Evolutionary conservation across 2,888 invertebrate species (phyloP).

Genomic region (Romanomermis culicivorax): DNA sequence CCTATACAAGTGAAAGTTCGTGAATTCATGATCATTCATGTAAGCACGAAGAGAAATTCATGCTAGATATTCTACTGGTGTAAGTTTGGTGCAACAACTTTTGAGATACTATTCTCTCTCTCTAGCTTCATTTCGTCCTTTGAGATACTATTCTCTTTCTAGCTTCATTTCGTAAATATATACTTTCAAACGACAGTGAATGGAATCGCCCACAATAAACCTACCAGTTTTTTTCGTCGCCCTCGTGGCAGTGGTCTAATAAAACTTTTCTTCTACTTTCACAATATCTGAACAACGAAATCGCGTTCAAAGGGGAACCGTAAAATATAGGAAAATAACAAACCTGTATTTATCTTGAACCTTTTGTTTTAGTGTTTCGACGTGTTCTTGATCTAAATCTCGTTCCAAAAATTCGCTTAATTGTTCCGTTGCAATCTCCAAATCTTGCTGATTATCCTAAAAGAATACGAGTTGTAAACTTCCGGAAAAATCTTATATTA

Average conservation of each 20-base stretch:
- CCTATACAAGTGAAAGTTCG: too few species aligned
- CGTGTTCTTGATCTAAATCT: slow-evolving; percentile 86
- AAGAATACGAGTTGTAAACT: slow-evolving; percentile 8
- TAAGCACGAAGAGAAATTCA: too few species aligned
- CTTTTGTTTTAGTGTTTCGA: slow-evolving; percentile 91
- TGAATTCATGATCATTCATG: too few species aligned
- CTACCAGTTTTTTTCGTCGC: slow-evolving; percentile 97
- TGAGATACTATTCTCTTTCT: too few species aligned
- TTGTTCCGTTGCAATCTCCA: slow-evolving; percentile 89
- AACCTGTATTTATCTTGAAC: slow-evolving; percentile 92
- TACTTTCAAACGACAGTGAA: too few species aligned
- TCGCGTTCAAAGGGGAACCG: neutral
- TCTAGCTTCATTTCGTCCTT: too few species aligned
- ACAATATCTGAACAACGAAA: slow-evolving; percentile 54
- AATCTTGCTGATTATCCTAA: slow-evolving; percentile 80
- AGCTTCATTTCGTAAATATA: too few species aligned
- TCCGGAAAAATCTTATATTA: slow-evolving; percentile 1
- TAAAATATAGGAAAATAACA: slow-evolving; percentile 4
- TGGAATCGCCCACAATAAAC: too few species aligned
- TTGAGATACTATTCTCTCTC: too few species aligned
- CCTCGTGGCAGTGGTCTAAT: slow-evolving; percentile 90
- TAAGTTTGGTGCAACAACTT: too few species aligned
- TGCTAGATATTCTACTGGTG: too few species aligned
- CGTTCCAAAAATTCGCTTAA: slow-evolving; percentile 90
- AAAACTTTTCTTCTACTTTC: slow-evolving; percentile 85